These are phyloP conservation scores for Halisarca cf. caerulea DNA, from an alignment of 37 sponge, comb jelly and placozoan species.

Conservation along the genomic window DNA sequence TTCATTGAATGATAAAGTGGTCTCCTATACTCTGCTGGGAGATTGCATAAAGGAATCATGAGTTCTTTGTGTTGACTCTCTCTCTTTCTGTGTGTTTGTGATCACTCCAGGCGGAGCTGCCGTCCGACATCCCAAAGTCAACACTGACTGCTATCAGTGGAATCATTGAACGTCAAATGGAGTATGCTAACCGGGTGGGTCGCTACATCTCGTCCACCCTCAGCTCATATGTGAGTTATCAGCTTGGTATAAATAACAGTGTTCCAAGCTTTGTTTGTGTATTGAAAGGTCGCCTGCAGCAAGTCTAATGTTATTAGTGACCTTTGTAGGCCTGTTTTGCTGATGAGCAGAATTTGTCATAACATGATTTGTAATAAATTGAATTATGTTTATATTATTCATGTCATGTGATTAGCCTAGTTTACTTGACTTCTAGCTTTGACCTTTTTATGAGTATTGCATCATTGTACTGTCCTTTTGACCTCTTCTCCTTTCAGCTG, in stretches of 20 bases:
- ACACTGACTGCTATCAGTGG: constrained; percentile 40
- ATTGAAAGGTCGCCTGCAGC: too few relatives aligned
- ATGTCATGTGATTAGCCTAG: not conserved
- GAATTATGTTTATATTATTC: too few relatives aligned
- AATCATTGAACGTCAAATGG: constrained; percentile 56
- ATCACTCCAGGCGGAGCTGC: constrained; percentile 39
- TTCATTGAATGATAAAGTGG: too few relatives aligned
- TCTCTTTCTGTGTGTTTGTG: not conserved
- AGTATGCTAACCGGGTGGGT: constrained; percentile 46
- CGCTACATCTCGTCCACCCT: constrained; percentile 42
- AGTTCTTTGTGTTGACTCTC: not conserved
- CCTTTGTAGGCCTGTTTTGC: too few relatives aligned
- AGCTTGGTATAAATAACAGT: too few relatives aligned
- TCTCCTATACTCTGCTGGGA: too few relatives aligned
- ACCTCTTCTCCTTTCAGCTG: not conserved
- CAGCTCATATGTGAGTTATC: constrained; percentile 27
- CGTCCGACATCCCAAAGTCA: constrained; percentile 44
- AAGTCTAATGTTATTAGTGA: too few relatives aligned
- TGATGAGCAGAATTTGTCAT: too few relatives aligned
- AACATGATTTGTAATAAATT: too few relatives aligned
- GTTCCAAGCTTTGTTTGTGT: too few relatives aligned
- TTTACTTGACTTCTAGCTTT: not conserved
- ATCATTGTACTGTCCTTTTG: not conserved
- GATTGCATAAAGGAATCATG: not conserved
- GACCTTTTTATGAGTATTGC: not conserved